Evolutionary conservation across 2,113 vertebrate species (phyloP), one percentile per base, ranked within the genome.

Genomic region (Toxotes chatareus): DNA sequence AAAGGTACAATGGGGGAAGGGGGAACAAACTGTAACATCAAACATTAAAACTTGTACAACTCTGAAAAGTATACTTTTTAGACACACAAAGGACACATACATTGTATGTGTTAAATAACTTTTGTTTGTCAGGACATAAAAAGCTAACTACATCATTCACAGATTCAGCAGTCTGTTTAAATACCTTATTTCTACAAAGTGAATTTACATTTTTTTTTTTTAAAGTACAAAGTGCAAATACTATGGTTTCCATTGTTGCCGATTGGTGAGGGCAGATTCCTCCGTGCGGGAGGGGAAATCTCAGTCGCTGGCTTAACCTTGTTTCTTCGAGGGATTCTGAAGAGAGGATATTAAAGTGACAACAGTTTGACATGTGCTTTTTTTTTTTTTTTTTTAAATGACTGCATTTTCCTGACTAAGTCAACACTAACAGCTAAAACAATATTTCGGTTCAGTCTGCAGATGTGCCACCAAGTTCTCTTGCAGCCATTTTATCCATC

Each of bases 191-290:
- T 98, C 97, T 98, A 98, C 97, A 97, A 96, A 96, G 97, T 98
- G 97, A 98, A 98, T 98, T 97, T 98, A 99, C 97, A 97, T 94
- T 86, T 91, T 70, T 87, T 89, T 89, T 95, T 27, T 27, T 27
- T 97, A 97, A 98, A 97, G 97, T 98, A 99, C 97, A 99, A 98
- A 99, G 98, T 98, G 97, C 97, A 99, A 98, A 98, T 97, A 98
- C 97, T 98, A 97, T 96, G 91, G 93, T 95, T 94, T 96, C 93
- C 90, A 92, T 93, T 86, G 66, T 96, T 95, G 96, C 95, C 93
- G 93, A 95, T 95, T 96, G 96, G 94, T 96, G 95, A 96, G 94
- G 95, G 94, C 88, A 83, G 80, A 89, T 83, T 89, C 91, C 91
- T 93, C 93, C 90, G 86, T 82, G 86, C 51, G 42, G 80, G 80